Conservation (phyloP, 2,888 invertebrate genomes). For the Heteromurus nitidus region DNA sequence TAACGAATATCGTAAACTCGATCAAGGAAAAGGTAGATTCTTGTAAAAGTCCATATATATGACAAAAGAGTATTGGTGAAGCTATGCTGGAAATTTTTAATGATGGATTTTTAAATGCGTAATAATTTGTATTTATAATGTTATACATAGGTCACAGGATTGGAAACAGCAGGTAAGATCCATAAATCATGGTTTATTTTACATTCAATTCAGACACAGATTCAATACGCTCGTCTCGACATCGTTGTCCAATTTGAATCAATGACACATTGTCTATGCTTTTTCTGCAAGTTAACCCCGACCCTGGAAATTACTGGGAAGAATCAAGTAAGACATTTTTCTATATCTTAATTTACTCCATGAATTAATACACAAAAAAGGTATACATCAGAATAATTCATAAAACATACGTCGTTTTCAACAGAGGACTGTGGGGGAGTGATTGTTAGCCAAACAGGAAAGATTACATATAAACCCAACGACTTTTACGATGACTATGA, state of each 20-base stretch:
- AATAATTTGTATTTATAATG: too few relatives aligned
- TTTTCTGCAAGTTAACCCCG: constrained; percentile 38
- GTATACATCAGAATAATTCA: background rate
- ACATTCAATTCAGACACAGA: too few relatives aligned
- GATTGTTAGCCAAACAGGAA: constrained; percentile 58
- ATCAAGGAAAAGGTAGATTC: constrained; percentile 38
- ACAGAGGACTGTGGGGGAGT: constrained; percentile 56
- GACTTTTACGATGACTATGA: constrained; percentile 44
- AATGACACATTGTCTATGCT: background rate
- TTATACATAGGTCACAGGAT: constrained; percentile 28
- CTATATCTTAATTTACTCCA: background rate
- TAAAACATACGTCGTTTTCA: background rate
- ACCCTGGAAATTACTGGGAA: constrained; percentile 45
- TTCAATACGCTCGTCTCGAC: background rate
- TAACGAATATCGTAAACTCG: constrained; percentile 23
- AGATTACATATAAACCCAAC: constrained; percentile 46
- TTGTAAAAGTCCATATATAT: too few relatives aligned
- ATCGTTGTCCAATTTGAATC: background rate
- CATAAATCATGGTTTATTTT: too few relatives aligned
- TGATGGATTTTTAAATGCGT: background rate
- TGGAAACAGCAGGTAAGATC: constrained; percentile 45
- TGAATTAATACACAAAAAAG: background rate
- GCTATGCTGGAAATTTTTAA: background rate
- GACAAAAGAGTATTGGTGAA: too few relatives aligned
- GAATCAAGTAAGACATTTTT: constrained; percentile 45